Evolutionary conservation across 2,797 vertebrate genomes (phyloP), one percentile per base, ranked within the genome.

Genomic region (Knipowitschia caucasica): DNA sequence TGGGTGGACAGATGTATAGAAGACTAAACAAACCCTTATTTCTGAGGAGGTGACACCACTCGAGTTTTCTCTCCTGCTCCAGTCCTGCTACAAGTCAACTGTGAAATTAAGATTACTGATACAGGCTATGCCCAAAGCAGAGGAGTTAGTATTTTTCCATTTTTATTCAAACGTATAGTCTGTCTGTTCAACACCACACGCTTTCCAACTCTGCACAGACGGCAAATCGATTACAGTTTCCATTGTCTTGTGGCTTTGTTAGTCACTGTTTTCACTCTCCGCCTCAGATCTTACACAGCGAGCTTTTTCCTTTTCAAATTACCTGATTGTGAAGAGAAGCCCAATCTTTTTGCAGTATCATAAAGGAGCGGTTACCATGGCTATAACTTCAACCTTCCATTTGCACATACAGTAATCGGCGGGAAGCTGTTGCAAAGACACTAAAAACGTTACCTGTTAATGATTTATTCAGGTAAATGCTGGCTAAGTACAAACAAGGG

Each of bases 51-150:
- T 76, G 77, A 82, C 75, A 71, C 63, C 62, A 56, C 64, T 56
- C 64, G 35, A 63, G 61, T 59, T 68, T 67, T 66, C 67, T 65
- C 63, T 63, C 40, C 60, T 75, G 68, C 68, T 67, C 73, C 46
- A 33, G 30, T 33, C 46, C 67, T 56, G 75, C 78, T 86, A 62
- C 71, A 80, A 85, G 77, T 83, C 79, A 82, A 71, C 81, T 88
- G 89, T 86, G 84, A 89, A 87, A 87, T 88, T 85, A 82, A 73
- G 71, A 78, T 81, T 72, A 71, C 74, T 58, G 73, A 81, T 74
- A 78, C 50, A 69, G 59, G 71, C 62, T 49, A 68, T 57, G 55
- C 74, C 74, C 43, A 36, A 53, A 69, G 51, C 50, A 59, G 63
- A 65, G 47, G 54, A 64, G 45, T 74, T 73, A 55, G 43, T 64